Conservation (phyloP, 2,113 vertebrate species). For the Ameiurus melas region DNA sequence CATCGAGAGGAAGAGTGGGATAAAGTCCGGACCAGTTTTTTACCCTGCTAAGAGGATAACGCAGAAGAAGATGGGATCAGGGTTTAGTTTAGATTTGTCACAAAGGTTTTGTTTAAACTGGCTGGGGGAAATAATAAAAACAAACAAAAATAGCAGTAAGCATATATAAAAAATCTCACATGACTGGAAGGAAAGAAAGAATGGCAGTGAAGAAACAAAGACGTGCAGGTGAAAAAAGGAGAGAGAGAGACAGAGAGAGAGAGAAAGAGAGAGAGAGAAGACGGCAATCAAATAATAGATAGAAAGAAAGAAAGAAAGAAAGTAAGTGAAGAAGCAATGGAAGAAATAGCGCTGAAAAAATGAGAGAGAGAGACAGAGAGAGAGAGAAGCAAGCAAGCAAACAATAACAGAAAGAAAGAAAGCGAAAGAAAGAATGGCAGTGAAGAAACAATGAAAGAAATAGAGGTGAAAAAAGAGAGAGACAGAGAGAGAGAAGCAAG, state of each 20-base stretch:
- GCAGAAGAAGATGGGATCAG: neutral
- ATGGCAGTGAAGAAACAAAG: neutral
- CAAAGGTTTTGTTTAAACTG: neutral
- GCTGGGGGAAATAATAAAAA: neutral
- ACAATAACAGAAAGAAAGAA: too few species aligned
- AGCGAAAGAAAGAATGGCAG: too few species aligned
- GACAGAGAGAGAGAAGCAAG: too few species aligned
- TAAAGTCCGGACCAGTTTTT: neutral
- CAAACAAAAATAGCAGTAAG: neutral
- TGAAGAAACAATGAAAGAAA: too few species aligned
- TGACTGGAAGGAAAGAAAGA: neutral
- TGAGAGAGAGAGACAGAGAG: too few species aligned
- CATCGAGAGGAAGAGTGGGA: neutral
- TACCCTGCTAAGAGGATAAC: neutral
- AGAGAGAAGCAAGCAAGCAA: too few species aligned
- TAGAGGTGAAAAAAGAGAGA: too few species aligned
- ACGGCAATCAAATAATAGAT: neutral
- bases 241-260: neutral
- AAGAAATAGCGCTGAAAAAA: too few species aligned
- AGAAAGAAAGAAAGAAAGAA: neutral
- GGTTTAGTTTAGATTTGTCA: neutral
- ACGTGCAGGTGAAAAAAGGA: too few species aligned
- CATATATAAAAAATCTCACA: neutral
- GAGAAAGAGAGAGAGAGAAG: neutral
- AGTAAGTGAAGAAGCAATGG: too few species aligned